Conservation (phyloP, 2,113 vertebrate genomes). For the Etheostoma cragini region DNA sequence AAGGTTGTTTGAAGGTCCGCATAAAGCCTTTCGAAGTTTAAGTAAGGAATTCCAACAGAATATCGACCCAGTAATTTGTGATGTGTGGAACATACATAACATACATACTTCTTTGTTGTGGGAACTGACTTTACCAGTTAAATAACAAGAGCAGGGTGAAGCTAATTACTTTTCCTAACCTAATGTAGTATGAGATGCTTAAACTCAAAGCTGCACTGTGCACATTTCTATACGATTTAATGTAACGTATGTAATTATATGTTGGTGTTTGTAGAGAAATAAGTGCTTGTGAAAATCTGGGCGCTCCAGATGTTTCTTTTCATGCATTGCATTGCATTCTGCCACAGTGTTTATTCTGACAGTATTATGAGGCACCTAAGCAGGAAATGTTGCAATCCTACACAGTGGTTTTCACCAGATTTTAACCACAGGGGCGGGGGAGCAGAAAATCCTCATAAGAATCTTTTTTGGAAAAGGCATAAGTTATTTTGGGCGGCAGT, state of each 20-base stretch:
- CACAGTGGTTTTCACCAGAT: neutral
- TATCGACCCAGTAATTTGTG: rapidly evolving
- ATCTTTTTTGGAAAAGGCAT: too few species aligned
- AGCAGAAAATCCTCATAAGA: neutral
- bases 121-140: neutral
- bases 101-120: neutral
- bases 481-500: neutral
- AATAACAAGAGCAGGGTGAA: neutral
- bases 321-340: neutral
- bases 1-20: neutral
- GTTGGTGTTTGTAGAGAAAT: neutral
- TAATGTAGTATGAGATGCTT: neutral
- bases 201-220: neutral
- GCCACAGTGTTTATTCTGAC: too few species aligned
- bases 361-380: neutral
- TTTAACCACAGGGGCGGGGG: neutral
- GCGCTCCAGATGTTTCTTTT: neutral
- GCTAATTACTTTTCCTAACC: neutral
- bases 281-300: neutral
- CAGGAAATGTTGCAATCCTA: neutral
- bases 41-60: neutral
- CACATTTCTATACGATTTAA: neutral
- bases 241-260: neutral
- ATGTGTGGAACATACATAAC: too few species aligned
- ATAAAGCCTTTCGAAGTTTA: neutral